These are phyloP conservation scores for Idaea aversata DNA, from an alignment of 2,888 invertebrate species.

Conservation along the genomic window DNA sequence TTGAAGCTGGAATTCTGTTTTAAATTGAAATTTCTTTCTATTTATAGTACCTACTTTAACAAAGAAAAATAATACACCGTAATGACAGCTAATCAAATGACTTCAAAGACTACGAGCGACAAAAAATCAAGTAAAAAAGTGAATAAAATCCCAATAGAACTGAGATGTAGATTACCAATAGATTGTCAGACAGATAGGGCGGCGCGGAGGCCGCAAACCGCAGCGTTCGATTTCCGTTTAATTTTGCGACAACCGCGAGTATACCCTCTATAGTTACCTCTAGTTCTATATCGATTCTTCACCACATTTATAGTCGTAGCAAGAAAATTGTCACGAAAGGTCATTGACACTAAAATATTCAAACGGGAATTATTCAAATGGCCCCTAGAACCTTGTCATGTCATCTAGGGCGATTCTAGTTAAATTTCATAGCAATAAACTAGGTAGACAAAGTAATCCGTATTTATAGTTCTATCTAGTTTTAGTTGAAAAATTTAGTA, in stretches of 20 bases:
- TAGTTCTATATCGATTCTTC: background rate
- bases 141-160: background rate
- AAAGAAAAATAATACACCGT: background rate
- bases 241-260: conserved; percentile 54
- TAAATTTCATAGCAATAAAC: too few species aligned
- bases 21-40: background rate
- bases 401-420: too few species aligned
- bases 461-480: too few species aligned
- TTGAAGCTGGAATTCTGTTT: background rate
- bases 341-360: background rate
- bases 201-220: conserved; percentile 50
- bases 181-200: conserved; percentile 23
- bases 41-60: background rate
- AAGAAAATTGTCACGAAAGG: background rate
- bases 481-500: too few species aligned
- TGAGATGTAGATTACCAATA: conserved; percentile 4
- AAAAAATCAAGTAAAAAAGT: background rate
- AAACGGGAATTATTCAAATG: too few species aligned
- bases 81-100: background rate
- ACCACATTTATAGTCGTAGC: background rate
- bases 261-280: conserved; percentile 11
- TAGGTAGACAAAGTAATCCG: too few species aligned
- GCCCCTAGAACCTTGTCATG: too few species aligned
- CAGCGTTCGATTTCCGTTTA: conserved; percentile 74
- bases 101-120: background rate